phyloP scores from a whole-genome alignment of 64 coral and sea anemone species.

The Actinia tenebrosa region DNA sequence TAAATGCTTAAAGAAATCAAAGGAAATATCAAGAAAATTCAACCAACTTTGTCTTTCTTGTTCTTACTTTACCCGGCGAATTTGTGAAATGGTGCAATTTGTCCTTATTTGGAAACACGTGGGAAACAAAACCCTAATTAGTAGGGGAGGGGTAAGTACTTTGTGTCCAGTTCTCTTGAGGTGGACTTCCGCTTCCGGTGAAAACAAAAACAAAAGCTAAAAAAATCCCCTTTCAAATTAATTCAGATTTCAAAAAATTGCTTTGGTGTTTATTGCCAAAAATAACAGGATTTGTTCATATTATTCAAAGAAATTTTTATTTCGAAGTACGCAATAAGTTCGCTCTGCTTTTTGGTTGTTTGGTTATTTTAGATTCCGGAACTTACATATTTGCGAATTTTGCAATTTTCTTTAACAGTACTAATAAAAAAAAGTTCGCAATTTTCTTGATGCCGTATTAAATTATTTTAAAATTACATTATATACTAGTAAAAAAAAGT shows the following conservation, averaged over 20 bases:
- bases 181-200: background rate
- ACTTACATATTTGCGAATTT: no score
- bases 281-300: background rate
- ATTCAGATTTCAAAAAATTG: background rate
- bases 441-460: no score
- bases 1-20: background rate
- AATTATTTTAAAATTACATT: no score
- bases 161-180: background rate
- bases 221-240: background rate
- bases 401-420: no score
- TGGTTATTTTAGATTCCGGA: no score
- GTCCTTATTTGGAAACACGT: constrained; percentile 81
- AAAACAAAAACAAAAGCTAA: constrained; percentile 5
- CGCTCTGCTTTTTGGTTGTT: no score
- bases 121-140: background rate
- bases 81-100: constrained; percentile 68
- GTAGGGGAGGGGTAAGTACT: background rate
- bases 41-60: background rate
- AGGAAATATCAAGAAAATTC: constrained; percentile 1
- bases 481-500: no score
- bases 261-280: background rate
- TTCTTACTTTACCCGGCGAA: constrained; percentile 6
- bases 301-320: background rate
- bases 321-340: background rate
- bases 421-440: no score